These are phyloP conservation scores for Plusia festucae DNA, from an alignment of 2,888 invertebrate species.

Conservation along the genomic window DNA sequence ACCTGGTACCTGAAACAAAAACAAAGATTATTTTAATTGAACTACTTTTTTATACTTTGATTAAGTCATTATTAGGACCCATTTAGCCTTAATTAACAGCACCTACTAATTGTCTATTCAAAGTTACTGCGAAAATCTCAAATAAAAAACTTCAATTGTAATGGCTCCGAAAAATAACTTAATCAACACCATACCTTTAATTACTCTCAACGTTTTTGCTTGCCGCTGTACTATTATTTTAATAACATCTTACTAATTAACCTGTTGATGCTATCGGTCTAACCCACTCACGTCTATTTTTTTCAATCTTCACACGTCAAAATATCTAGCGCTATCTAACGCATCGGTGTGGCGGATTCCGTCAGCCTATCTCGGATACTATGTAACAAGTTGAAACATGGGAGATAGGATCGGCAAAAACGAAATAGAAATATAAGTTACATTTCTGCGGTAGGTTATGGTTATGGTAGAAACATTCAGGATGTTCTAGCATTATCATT, in stretches of 20 bases:
- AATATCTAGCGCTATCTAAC: constrained; percentile 76
- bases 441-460: constrained; percentile 17
- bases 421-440: constrained; percentile 39
- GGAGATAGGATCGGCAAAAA: constrained; percentile 49
- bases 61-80: neutral
- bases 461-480: constrained; percentile 25
- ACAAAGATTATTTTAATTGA: neutral
- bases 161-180: constrained; percentile 36
- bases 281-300: constrained; percentile 66
- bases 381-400: constrained; percentile 51
- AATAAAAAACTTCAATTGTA: constrained; percentile 19
- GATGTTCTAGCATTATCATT: constrained; percentile 3
- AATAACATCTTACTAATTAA: constrained; percentile 47
- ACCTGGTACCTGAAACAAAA: neutral
- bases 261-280: constrained; percentile 63
- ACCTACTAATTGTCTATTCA: constrained; percentile 3
- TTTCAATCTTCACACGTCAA: constrained; percentile 78
- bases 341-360: constrained; percentile 70
- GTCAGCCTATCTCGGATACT: constrained; percentile 62
- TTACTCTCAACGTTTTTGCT: constrained; percentile 41
- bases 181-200: constrained; percentile 47
- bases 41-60: neutral
- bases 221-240: constrained; percentile 36
- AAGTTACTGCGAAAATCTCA: neutral
- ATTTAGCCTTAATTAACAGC: neutral